Conservation (phyloP, 1,140 invertebrate species). For the Galendromus occidentalis region DNA sequence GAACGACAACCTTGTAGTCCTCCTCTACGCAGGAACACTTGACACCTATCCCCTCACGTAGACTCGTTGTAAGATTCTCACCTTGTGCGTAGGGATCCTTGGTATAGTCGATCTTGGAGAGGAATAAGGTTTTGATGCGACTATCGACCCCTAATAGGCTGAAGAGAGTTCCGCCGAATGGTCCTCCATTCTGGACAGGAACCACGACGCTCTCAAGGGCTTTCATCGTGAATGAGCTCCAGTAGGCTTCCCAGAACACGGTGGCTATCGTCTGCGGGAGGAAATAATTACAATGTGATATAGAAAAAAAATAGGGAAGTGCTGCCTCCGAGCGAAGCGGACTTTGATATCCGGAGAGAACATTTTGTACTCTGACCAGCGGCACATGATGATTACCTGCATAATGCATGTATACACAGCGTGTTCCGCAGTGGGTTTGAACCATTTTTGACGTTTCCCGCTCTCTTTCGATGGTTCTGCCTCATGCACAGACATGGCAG, state of each 20-base stretch:
- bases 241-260: conserved; percentile 6
- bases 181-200: not conserved
- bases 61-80: not conserved
- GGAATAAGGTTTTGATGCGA: not conserved
- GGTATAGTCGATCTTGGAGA: not conserved
- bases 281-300: no score
- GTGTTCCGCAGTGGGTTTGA: not conserved
- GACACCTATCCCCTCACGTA: no score
- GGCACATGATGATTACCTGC: not conserved
- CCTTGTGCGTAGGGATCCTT: not conserved
- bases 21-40: no score
- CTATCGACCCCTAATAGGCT: not conserved
- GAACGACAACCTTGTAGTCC: not conserved
- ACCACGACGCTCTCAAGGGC: conserved; percentile 4
- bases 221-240: not conserved
- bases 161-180: not conserved
- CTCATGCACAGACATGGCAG: not conserved
- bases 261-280: not conserved
- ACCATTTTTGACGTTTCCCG: not conserved
- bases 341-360: no score
- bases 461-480: not conserved
- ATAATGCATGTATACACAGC: not conserved
- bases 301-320: no score
- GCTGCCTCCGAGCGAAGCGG: no score
- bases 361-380: no score